Percentiles rank a stretch among this genome's conserved stretches.
phyloP scores from a whole-genome alignment of 2,113 vertebrate genomes.

The Engraulis encrasicolus region DNA sequence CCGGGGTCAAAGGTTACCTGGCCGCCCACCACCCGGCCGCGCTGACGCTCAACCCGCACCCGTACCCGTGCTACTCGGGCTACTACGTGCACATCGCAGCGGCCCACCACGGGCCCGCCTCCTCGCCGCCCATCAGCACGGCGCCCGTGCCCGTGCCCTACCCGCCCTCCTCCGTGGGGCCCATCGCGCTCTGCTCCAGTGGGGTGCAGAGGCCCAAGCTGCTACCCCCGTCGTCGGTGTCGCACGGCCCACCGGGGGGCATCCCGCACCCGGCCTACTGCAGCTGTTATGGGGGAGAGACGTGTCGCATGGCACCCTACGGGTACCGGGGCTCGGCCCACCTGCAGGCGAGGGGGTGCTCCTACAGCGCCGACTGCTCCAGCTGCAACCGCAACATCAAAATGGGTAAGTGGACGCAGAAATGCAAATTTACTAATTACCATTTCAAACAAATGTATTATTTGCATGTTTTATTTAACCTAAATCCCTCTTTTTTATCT shows the following conservation, averaged over 20 bases:
- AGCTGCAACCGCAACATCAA: slow-evolving; percentile 85
- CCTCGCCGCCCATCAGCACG: slow-evolving; percentile 50
- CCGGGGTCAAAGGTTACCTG: slow-evolving; percentile 88
- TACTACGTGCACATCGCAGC: slow-evolving; percentile 80
- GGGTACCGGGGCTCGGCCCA: slow-evolving; percentile 83
- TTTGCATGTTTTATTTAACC: no score
- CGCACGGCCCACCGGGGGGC: slow-evolving; percentile 79
- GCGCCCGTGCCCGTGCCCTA: slow-evolving; percentile 57
- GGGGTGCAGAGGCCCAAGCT: slow-evolving; percentile 80
- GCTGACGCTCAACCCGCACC: slow-evolving; percentile 71
- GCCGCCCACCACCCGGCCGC: slow-evolving; percentile 67
- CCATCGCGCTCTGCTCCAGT: slow-evolving; percentile 72
- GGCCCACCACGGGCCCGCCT: slow-evolving; percentile 66
- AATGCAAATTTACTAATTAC: no score
- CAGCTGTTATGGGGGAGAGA: slow-evolving; percentile 81
- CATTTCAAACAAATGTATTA: no score
- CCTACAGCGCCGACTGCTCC: slow-evolving; percentile 75
- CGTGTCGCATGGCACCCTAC: slow-evolving; percentile 79
- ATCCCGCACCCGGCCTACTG: slow-evolving; percentile 88
- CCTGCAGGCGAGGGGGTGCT: slow-evolving; percentile 78
- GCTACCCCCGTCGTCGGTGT: slow-evolving; percentile 72
- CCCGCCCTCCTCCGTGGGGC: slow-evolving; percentile 75
- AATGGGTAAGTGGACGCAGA: no score
- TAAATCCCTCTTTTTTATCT: no score
- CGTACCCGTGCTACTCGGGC: slow-evolving; percentile 82